phyloP scores from a whole-genome alignment of 2,113 vertebrate species.

The Oreochromis aureus region DNA sequence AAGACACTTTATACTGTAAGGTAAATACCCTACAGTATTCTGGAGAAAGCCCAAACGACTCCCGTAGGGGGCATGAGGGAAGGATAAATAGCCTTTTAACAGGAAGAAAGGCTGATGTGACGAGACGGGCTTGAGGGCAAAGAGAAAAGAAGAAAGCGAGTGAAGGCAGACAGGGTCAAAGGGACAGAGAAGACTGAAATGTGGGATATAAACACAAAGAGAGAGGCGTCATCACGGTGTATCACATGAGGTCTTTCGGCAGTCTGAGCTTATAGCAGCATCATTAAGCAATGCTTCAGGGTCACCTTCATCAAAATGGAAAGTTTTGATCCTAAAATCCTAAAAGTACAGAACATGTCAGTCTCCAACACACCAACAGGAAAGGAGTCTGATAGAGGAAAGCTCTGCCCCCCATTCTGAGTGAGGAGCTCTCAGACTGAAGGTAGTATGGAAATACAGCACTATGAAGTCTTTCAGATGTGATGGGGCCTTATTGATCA shows the following conservation, averaged over 20 bases:
- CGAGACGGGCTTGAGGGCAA: background rate
- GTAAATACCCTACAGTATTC: background rate
- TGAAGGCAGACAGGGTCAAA: rapidly evolving
- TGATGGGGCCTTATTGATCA: background rate
- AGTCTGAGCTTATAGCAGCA: background rate
- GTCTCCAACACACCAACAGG: background rate
- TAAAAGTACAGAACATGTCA: background rate
- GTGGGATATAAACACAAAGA: background rate
- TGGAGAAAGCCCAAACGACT: background rate
- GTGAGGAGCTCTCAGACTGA: background rate
- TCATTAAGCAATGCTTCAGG: background rate
- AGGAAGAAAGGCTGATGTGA: background rate
- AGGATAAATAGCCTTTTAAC: background rate
- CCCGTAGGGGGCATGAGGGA: background rate
- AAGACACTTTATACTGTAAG: background rate
- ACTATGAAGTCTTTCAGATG: background rate
- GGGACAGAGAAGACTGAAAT: background rate
- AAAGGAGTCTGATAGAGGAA: background rate
- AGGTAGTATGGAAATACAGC: background rate
- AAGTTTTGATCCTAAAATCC: background rate
- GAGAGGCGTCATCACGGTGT: background rate
- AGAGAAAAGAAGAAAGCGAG: background rate
- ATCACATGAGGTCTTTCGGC: background rate
- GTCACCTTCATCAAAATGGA: background rate
- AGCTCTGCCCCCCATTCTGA: background rate